A percentile compares a stretch with the other conserved stretches of the same genome.
These are phyloP conservation scores for Mormyrops attenuatus DNA, from an alignment of 2,797 vertebrate genomes.

Conservation along the genomic window DNA sequence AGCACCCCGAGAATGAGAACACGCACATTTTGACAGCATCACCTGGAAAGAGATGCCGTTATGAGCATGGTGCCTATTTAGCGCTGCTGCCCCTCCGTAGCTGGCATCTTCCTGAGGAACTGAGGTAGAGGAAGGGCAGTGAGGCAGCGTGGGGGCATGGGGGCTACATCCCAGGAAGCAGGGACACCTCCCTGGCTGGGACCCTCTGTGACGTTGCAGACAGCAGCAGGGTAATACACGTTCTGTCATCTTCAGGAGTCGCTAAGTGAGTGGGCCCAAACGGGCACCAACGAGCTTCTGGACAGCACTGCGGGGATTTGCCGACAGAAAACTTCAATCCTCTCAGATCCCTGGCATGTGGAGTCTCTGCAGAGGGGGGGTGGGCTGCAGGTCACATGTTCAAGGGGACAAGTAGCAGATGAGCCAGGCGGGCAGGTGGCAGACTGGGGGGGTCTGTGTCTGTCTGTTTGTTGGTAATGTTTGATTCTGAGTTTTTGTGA, in stretches of 20 bases:
- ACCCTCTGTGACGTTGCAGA: not conserved
- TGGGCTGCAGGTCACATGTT: not conserved
- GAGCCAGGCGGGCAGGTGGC: not conserved
- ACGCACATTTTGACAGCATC: not conserved
- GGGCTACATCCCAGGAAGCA: not conserved
- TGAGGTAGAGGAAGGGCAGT: not conserved
- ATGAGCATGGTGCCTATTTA: not conserved
- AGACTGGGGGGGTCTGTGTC: not conserved
- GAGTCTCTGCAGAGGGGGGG: not conserved
- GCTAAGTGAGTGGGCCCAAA: not conserved
- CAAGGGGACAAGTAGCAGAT: not conserved
- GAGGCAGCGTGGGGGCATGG: not conserved
- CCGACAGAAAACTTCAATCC: not conserved
- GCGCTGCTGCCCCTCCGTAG: not conserved
- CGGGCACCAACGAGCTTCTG: not conserved
- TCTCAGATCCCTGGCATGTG: not conserved
- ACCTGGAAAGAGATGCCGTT: not conserved
- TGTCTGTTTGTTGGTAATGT: not conserved
- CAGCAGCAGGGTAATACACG: not conserved
- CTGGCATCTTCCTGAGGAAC: not conserved
- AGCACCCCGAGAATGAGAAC: not conserved
- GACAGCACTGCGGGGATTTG: not conserved
- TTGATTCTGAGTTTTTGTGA: not conserved
- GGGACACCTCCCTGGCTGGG: not conserved
- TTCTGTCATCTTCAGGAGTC: not conserved